Percentiles rank a stretch among this genome's conserved stretches.
Evolutionary conservation across 2,888 invertebrate species (phyloP).

Genomic region (Ophion slaviceki): DNA sequence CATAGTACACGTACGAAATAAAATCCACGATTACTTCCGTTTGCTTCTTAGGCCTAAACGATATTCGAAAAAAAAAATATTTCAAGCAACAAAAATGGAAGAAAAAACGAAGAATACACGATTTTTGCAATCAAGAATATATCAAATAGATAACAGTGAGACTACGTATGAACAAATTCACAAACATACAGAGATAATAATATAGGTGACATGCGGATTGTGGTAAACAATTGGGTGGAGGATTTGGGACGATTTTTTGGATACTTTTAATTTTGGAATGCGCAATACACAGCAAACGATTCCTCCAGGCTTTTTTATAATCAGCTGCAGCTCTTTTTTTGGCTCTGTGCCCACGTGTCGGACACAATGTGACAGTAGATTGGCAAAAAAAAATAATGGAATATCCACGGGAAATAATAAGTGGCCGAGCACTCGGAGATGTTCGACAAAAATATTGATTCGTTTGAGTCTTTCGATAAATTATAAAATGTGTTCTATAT

Average conservation of each 20-base stretch:
- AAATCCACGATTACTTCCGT: conserved; percentile 5
- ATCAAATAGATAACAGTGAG: conserved; percentile 74
- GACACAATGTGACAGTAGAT: conserved; percentile 5
- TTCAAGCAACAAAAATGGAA: conserved; percentile 41
- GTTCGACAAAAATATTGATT: not conserved
- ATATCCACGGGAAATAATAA: not conserved
- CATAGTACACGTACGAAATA: not conserved
- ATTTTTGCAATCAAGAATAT: conserved; percentile 60
- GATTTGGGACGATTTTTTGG: conserved; percentile 38
- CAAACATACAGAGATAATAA: conserved; percentile 76
- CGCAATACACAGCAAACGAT: conserved; percentile 69
- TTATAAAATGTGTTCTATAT: not conserved
- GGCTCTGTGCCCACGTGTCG: conserved; percentile 10
- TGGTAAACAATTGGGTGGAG: conserved; percentile 61
- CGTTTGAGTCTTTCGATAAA: not conserved
- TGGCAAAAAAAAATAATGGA: conserved; percentile 6
- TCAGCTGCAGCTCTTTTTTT: conserved; percentile 68
- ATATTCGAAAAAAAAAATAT: conserved; percentile 25
- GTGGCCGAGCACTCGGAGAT: not conserved
- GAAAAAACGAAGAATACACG: conserved; percentile 39
- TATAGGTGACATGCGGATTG: conserved; percentile 75
- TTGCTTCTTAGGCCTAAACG: conserved; percentile 33
- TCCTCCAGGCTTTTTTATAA: conserved; percentile 65
- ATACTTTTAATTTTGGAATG: conserved; percentile 39
- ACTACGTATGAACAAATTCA: conserved; percentile 77